These are phyloP conservation scores for Lepetodrilus schrolli DNA, from an alignment of 2,888 invertebrate genomes.

Conservation along the genomic window DNA sequence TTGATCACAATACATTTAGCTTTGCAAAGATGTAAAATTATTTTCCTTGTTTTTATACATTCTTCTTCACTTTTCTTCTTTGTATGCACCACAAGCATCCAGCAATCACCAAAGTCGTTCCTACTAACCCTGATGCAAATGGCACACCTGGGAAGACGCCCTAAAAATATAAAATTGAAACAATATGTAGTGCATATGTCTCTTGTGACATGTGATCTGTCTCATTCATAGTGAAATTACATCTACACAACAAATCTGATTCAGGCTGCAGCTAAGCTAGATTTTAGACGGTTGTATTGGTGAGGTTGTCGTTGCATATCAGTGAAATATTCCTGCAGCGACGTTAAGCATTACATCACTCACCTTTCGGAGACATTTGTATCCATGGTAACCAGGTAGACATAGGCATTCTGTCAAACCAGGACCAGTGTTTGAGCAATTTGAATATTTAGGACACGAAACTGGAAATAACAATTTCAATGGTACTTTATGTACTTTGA, in stretches of 20 bases:
- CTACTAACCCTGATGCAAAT: conserved; percentile 47
- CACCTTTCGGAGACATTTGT: conserved; percentile 64
- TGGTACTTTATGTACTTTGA: background rate
- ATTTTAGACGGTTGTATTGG: no score
- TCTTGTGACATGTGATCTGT: no score
- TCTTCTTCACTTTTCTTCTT: conserved; percentile 49
- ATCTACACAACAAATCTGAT: no score
- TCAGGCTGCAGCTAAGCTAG: no score
- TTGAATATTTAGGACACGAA: conserved; percentile 57
- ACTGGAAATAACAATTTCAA: conserved; percentile 42
- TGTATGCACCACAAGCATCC: conserved; percentile 57
- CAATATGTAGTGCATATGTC: no score
- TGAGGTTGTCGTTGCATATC: no score
- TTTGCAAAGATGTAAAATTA: no score
- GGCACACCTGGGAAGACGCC: conserved; percentile 53
- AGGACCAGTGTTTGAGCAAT: conserved; percentile 56
- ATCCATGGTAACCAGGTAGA: conserved; percentile 60
- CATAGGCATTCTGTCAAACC: conserved; percentile 60
- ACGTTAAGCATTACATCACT: background rate
- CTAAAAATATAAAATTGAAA: conserved; percentile 49
- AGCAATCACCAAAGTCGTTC: conserved; percentile 46
- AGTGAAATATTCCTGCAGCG: background rate
- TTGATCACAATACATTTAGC: no score
- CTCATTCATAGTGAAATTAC: no score
- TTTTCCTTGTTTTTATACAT: background rate